These are phyloP conservation scores for Drosophila leonis DNA, from an alignment of 2,888 invertebrate species.

Conservation along the genomic window DNA sequence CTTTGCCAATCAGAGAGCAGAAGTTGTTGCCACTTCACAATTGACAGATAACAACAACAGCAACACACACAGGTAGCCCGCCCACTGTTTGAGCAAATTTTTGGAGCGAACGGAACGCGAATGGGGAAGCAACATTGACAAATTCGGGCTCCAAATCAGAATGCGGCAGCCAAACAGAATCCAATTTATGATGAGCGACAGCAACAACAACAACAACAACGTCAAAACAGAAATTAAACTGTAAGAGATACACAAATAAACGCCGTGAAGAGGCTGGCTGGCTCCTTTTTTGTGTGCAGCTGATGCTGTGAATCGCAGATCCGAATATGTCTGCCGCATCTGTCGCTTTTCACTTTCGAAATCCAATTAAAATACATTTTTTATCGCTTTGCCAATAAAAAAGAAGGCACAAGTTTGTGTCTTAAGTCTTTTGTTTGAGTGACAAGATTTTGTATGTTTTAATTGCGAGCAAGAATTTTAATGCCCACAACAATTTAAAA, in stretches of 20 bases:
- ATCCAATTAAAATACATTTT: constrained; percentile 59
- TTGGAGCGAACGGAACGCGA: constrained; percentile 54
- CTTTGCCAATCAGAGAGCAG: constrained; percentile 66
- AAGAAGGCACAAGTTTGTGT: constrained; percentile 35
- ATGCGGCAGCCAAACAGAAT: constrained; percentile 53
- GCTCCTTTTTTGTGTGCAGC: constrained; percentile 67
- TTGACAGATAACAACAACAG: constrained; percentile 34
- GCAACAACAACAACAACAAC: constrained; percentile 32
- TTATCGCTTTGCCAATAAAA: constrained; percentile 10
- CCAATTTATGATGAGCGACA: constrained; percentile 58
- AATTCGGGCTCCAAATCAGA: constrained; percentile 46
- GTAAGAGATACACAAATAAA: constrained; percentile 78
- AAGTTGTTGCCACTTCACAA: constrained; percentile 56
- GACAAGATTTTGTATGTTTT: constrained; percentile 8
- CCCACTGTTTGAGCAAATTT: constrained; percentile 45
- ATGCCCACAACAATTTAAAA: neutral
- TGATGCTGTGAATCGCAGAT: constrained; percentile 35
- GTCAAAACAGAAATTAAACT: constrained; percentile 42
- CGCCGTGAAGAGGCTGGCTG: constrained; percentile 58
- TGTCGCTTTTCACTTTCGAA: constrained; percentile 73
- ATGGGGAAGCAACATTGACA: constrained; percentile 70
- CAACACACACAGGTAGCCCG: constrained; percentile 24
- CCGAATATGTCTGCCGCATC: constrained; percentile 24
- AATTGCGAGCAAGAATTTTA: constrained; percentile 7
- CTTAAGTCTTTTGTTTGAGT: constrained; percentile 47